Conservation (phyloP, 2,888 invertebrate genomes). For the Agrochola litura region DNA sequence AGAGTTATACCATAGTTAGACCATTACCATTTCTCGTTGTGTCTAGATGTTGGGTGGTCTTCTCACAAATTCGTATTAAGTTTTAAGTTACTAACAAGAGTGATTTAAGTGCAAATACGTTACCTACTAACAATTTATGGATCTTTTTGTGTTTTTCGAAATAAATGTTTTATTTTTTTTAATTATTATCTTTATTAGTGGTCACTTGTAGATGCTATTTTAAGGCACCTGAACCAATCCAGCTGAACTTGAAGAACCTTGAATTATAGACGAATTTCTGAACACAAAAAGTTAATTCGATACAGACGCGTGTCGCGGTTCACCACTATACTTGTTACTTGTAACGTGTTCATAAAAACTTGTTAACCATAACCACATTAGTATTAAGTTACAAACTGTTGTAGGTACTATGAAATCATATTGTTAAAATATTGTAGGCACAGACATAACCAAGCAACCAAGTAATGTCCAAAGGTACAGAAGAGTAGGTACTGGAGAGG, state of each 20-base stretch:
- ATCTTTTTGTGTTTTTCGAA: no score
- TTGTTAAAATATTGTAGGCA: constrained; percentile 27
- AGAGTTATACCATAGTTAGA: no score
- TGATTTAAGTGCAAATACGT: no score
- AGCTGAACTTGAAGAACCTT: constrained; percentile 39
- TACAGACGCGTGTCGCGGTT: constrained; percentile 72
- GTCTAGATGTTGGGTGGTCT: no score
- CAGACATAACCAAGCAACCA: no score
- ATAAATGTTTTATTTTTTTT: no score
- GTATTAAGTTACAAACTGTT: constrained; percentile 61
- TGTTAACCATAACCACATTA: constrained; percentile 60
- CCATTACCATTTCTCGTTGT: no score
- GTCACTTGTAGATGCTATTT: not conserved
- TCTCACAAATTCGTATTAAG: no score
- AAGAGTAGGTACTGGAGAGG: not conserved
- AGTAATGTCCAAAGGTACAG: not conserved
- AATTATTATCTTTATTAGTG: not conserved
- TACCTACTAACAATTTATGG: no score
- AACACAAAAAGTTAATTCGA: constrained; percentile 60
- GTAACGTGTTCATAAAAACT: constrained; percentile 67
- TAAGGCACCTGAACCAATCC: not conserved
- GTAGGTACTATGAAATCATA: constrained; percentile 26
- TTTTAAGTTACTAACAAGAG: no score
- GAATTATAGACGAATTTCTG: constrained; percentile 22
- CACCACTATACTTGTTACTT: constrained; percentile 65